Base-by-base conservation (phyloP, 2,113 vertebrate genomes). In the Perca schrenkii region DNA sequence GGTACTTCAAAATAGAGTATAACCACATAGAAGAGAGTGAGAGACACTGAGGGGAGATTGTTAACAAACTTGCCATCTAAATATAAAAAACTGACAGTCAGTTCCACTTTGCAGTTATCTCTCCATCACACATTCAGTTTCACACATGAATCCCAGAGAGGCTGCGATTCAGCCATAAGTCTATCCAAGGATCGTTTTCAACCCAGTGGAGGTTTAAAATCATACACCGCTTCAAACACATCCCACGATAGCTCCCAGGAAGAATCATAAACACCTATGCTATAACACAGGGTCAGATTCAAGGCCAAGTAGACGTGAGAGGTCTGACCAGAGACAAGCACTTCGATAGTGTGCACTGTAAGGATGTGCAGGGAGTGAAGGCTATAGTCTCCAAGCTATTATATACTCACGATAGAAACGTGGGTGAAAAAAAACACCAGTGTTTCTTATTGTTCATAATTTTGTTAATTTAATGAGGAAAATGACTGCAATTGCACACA, bases 61-160 rank as follows among this genome's bases (percentile, higher is more conserved):
- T 80, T 89, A 81, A 83, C 74, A 84, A 87, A 84, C 74, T 85
- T 72, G 67, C 40, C 66, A 65, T 91, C 92, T 93, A 94, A 88
- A 84, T 87, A 88, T 88, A 93, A 74, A 69, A 34, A 70, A 85
- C 34, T 68, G 84, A 86, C 85, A 88, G 82, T 78, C 83, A 68
- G 63, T 75, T 79, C 64, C 81, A 74, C 74, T 91, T 92, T 84
- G 76, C 89, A 81, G 75, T 73, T 83, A 77, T 83, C 83, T 81
- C 83, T 58, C 61, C 69, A 78, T 86, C 82, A 86, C 89, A 88
- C 83, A 82, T 71, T 66, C 77, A 5, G 67, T 74, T 87, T 90
- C 88, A 87, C 92, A 91, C 86, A 72, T 82, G 80, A 68, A 84
- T 76, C 83, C 87, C 82, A 31, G 67, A 71, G 90, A 82, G 79